Percentiles rank a stretch among this genome's conserved stretches.
phyloP scores from a whole-genome alignment of 2,797 vertebrate species.

The Acipenser transmontanus region DNA sequence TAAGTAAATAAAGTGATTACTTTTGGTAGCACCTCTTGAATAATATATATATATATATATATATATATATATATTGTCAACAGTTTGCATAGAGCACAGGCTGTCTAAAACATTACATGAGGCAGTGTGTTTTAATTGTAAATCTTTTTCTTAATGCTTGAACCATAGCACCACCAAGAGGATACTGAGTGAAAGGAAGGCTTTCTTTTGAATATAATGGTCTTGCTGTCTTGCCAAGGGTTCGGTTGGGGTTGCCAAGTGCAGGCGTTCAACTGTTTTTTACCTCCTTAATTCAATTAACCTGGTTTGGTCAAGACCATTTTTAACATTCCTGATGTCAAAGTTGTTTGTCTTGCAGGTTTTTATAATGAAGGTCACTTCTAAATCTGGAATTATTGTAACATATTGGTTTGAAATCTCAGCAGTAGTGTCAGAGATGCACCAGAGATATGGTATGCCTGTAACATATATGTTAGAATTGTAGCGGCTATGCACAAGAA shows the following conservation, averaged over 20 bases:
- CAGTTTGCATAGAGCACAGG: too few relatives aligned
- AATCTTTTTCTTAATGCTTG: neutral
- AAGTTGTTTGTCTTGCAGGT: constrained; percentile 13
- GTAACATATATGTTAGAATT: too few relatives aligned
- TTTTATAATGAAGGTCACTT: neutral
- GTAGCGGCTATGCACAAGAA: too few relatives aligned
- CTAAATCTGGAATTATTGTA: too few relatives aligned
- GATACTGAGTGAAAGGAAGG: neutral
- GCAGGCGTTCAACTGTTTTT: constrained; percentile 16
- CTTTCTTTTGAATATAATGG: neutral
- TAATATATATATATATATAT: neutral
- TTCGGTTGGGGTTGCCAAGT: constrained; percentile 2
- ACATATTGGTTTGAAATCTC: too few relatives aligned
- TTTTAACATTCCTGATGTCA: constrained; percentile 13
- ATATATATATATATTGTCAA: neutral
- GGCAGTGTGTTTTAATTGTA: neutral
- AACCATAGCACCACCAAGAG: constrained; percentile 3
- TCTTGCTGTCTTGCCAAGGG: neutral
- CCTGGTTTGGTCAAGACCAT: constrained; percentile 12
- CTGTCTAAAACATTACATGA: neutral
- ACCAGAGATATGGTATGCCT: too few relatives aligned
- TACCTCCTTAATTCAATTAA: constrained; percentile 25
- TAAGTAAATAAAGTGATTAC: too few relatives aligned
- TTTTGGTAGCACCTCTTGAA: neutral
- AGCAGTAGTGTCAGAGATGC: too few relatives aligned